Evolutionary conservation across 2,797 vertebrate genomes (phyloP), one percentile per base, ranked within the genome.

Genomic region (Thunnus albacares): DNA sequence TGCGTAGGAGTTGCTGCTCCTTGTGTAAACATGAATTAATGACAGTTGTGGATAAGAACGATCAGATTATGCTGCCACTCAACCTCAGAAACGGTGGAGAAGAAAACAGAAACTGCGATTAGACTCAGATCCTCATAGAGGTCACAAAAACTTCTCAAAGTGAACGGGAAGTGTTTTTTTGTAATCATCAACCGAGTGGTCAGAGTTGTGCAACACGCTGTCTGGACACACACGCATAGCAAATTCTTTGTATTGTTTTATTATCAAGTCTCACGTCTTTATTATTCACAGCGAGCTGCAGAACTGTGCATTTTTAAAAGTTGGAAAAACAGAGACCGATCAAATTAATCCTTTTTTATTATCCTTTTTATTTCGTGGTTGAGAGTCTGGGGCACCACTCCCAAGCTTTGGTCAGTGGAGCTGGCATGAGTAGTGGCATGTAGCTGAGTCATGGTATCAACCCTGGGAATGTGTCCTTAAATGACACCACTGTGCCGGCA

Each of bases 381-480:
- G 10, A 20, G n/a, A 47, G 78, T 79, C 58, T 78, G 41, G 3
- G 57, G 56, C 58, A 6, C 86, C 86, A 62, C 81, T 66, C 85
- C 87, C 71, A 75, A 24, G 56, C 24, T 12, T 64, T 14, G 12
- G 64, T 61, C 43, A 59, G 45, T 4, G 52, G 55, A 55, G 64
- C 70, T 17, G 33, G 52, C 55, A 35, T 30, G 84, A 53, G 1
- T 53, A 64, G 77, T 9, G 61, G 35, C 67, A 56, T 64, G 53
- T 8, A 45, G 69, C 79, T 75, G 85, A 88, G 77, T 88, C 90
- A 86, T 0, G 13, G 51, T 20, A 45, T 61, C 87, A 73, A 5
- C 8, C 12, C 70, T 62, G 80, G 41, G 51, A 78, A 66, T 0
- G 13, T 80, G 83, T 66, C 83, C 85, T 68, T 5, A 86, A 57